These are phyloP conservation scores for Tupaia tana DNA, from an alignment of 2,113 vertebrate species.

Conservation along the genomic window DNA sequence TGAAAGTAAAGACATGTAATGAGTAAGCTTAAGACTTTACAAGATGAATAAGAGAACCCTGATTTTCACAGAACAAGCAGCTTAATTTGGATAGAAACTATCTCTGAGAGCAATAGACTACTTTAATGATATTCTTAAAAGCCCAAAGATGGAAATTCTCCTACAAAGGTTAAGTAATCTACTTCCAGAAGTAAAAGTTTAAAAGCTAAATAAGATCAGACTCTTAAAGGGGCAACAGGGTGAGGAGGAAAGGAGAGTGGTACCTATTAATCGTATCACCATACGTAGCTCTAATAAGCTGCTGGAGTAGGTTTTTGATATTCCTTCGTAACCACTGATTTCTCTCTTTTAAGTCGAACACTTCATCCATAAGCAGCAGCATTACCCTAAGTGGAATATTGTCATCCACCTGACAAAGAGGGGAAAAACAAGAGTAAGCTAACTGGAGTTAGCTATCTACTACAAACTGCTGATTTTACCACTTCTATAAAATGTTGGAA, in stretches of 20 bases:
- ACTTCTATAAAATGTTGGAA: neutral
- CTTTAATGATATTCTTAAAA: conserved; percentile 18
- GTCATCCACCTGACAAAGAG: conserved; percentile 93
- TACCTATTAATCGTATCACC: conserved; percentile 99
- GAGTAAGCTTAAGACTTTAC: conserved; percentile 6
- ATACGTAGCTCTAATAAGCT: conserved; percentile 97
- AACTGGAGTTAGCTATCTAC: neutral
- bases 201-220: conserved; percentile 31
- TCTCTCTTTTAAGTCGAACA: conserved; percentile 98
- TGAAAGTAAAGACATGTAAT: conserved; percentile 82
- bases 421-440: conserved; percentile 15
- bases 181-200: neutral
- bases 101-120: neutral
- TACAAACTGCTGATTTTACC: neutral
- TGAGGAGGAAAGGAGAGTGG: conserved; percentile 32
- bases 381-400: conserved; percentile 98
- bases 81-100: neutral
- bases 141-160: neutral
- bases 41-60: neutral
- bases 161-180: neutral
- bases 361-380: conserved; percentile 99
- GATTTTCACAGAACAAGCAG: neutral
- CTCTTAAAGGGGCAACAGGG: neutral
- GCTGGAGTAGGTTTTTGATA: conserved; percentile 98
- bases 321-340: conserved; percentile 99